Percentiles rank a stretch among this genome's conserved stretches.
Conservation (phyloP, 1,140 invertebrate species). For the Eriosoma lanigerum region DNA sequence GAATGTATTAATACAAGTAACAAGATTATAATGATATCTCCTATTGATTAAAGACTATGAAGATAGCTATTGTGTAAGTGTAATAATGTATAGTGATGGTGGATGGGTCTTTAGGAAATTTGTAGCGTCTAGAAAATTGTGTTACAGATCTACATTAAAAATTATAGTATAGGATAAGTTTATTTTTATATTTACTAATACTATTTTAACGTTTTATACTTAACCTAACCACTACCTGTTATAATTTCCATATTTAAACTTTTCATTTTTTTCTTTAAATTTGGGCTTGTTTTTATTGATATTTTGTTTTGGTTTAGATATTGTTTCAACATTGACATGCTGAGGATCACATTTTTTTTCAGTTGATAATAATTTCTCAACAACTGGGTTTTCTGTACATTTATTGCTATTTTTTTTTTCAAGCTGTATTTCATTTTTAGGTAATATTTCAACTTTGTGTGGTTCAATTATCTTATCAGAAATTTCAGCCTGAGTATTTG, state of each 20-base stretch:
- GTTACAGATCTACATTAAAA: too few relatives aligned
- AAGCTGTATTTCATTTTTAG: slow-evolving; percentile 5
- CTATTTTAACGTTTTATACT: too few relatives aligned
- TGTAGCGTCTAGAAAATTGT: too few relatives aligned
- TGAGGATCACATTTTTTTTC: slow-evolving; percentile 58
- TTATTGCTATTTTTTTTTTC: slow-evolving; percentile 63
- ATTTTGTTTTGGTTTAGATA: slow-evolving; percentile 55
- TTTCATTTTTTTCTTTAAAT: slow-evolving; percentile 72
- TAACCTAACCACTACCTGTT: slow-evolving; percentile 78
- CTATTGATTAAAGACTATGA: too few relatives aligned
- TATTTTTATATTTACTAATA: too few relatives aligned
- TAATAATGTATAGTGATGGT: too few relatives aligned
- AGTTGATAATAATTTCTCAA: slow-evolving; percentile 83
- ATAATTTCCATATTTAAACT: slow-evolving; percentile 94
- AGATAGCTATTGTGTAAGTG: too few relatives aligned
- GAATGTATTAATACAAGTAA: too few relatives aligned
- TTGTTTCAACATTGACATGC: not conserved
- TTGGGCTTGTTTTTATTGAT: slow-evolving; percentile 63
- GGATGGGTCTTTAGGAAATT: too few relatives aligned
- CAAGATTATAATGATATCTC: too few relatives aligned
- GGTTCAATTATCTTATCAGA: not conserved
- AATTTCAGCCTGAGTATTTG: not conserved
- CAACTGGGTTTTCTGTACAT: slow-evolving; percentile 89
- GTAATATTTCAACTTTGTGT: not conserved
- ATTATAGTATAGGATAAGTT: too few relatives aligned